Percentiles rank a stretch among this genome's conserved stretches.
These are phyloP conservation scores for Ceratina japonica DNA, from an alignment of 1,140 invertebrate genomes.

Conservation along the genomic window DNA sequence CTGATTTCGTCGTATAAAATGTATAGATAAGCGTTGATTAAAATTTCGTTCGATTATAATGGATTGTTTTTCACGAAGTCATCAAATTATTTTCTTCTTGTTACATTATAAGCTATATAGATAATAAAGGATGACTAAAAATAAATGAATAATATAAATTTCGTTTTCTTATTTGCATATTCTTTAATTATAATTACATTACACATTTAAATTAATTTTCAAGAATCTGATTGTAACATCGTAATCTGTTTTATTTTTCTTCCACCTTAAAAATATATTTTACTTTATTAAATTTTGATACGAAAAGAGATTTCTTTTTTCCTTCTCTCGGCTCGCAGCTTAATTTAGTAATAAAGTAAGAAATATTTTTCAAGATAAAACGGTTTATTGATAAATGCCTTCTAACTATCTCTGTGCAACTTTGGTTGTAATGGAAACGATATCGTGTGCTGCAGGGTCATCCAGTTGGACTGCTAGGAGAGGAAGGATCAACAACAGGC, in stretches of 20 bases:
- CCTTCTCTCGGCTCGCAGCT: background rate
- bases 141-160: conserved; percentile 27
- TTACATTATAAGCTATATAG: conserved; percentile 8
- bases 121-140: conserved; percentile 1
- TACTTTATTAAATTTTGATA: background rate
- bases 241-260: background rate
- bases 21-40: background rate
- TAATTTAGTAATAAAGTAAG: background rate
- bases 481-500: conserved; percentile 73
- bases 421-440: conserved; percentile 29
- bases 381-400: background rate
- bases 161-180: conserved; percentile 6
- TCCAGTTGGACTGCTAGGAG: conserved; percentile 73
- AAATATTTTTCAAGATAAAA: background rate
- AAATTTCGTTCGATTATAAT: background rate
- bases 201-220: too few relatives aligned
- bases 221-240: too few relatives aligned
- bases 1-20: conserved; percentile 4
- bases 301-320: background rate
- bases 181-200: too few relatives aligned
- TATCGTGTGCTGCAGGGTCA: conserved; percentile 71
- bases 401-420: background rate
- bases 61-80: conserved; percentile 2
- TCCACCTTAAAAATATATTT: background rate
- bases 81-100: background rate